A percentile compares a stretch with the other conserved stretches of the same genome.
phyloP scores from a whole-genome alignment of 2,888 invertebrate genomes.

The Alcis repandata region DNA sequence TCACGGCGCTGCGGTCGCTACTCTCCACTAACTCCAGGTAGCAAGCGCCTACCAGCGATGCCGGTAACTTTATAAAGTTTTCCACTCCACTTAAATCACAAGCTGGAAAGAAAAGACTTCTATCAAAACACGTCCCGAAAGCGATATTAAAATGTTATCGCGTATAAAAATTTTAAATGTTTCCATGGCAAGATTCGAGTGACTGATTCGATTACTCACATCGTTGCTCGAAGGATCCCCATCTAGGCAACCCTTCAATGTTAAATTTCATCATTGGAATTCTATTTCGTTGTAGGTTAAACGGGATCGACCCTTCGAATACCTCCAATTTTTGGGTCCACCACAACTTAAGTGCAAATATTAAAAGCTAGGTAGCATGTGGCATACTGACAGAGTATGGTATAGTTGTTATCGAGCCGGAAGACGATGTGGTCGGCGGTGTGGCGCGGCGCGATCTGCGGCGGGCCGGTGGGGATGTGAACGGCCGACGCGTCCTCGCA shows the following conservation, averaged over 20 bases:
- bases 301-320: too few relatives aligned
- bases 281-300: too few relatives aligned
- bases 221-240: too few relatives aligned
- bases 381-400: slow-evolving; percentile 89
- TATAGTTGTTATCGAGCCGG: slow-evolving; percentile 94
- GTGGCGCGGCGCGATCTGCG: slow-evolving; percentile 85
- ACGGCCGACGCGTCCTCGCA: slow-evolving; percentile 88
- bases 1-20: slow-evolving; percentile 92
- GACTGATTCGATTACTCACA: too few relatives aligned
- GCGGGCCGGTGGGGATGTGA: slow-evolving; percentile 80
- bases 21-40: slow-evolving; percentile 95
- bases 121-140: too few relatives aligned
- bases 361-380: not conserved
- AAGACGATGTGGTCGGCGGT: slow-evolving; percentile 95
- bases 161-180: too few relatives aligned
- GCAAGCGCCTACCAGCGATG: slow-evolving; percentile 87
- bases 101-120: slow-evolving; percentile 71
- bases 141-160: too few relatives aligned
- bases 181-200: not conserved
- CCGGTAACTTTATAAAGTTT: slow-evolving; percentile 77
- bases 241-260: too few relatives aligned
- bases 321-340: too few relatives aligned
- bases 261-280: too few relatives aligned
- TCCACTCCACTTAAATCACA: slow-evolving; percentile 90
- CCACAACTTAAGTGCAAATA: too few relatives aligned